These are phyloP conservation scores for Gymnoscopelus microlampas DNA, from an alignment of 2,797 vertebrate genomes.

Conservation along the genomic window DNA sequence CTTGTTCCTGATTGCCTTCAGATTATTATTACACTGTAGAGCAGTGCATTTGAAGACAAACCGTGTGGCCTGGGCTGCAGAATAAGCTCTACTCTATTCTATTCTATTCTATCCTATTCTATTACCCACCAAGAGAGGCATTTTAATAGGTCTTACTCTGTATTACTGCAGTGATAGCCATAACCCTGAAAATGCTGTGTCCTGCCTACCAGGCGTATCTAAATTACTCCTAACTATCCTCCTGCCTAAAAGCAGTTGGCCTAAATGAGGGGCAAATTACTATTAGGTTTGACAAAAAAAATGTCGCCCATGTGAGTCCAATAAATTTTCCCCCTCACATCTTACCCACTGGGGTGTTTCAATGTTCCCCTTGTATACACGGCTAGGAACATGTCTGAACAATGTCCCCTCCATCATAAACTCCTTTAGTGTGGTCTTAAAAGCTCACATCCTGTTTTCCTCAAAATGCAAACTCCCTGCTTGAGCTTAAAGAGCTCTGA, in stretches of 20 bases:
- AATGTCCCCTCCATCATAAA: conserved; percentile 71
- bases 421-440: conserved; percentile 68
- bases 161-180: neutral
- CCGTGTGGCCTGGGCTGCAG: neutral
- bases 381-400: conserved; percentile 70
- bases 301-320: conserved; percentile 69
- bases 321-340: conserved; percentile 59
- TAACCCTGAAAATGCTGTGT: neutral
- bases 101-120: neutral
- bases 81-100: neutral
- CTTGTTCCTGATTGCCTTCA: too few relatives aligned
- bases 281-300: conserved; percentile 62
- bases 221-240: conserved; percentile 31
- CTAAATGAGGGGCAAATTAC: conserved; percentile 52
- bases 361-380: conserved; percentile 70
- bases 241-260: conserved; percentile 11
- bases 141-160: neutral
- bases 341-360: conserved; percentile 59
- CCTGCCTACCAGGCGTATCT: conserved; percentile 3
- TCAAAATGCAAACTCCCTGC: conserved; percentile 58
- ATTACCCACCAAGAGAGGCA: neutral
- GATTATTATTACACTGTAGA: too few relatives aligned
- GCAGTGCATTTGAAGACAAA: too few relatives aligned
- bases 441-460: conserved; percentile 77
- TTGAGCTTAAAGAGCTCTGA: conserved; percentile 49